Conservation (phyloP, 2,113 vertebrate genomes). For the Anolis sagrei region DNA sequence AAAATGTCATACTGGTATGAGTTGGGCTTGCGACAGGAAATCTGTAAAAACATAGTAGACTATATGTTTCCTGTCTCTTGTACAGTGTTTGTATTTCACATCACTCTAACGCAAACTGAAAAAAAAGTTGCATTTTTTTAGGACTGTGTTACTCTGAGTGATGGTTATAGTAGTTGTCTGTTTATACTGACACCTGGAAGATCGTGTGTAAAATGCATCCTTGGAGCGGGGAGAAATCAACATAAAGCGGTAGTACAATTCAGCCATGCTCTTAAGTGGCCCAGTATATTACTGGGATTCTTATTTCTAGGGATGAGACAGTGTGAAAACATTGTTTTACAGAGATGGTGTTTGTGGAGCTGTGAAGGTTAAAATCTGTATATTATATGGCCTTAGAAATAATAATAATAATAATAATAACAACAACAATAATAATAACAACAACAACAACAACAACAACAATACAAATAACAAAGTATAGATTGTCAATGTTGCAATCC, state of each 20-base stretch:
- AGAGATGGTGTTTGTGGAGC: background rate
- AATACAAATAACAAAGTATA: no score
- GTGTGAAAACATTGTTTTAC: background rate
- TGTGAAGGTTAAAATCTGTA: background rate
- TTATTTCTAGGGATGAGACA: no score
- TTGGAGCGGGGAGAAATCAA: background rate
- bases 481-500: no score
- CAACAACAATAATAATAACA: no score
- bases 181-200: background rate
- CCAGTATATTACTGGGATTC: background rate
- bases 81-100: background rate
- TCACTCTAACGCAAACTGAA: conserved; percentile 1
- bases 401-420: no score
- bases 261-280: background rate
- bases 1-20: background rate
- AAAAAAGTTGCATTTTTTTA: conserved; percentile 1
- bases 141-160: background rate
- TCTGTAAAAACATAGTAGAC: background rate
- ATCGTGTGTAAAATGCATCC: background rate
- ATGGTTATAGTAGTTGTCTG: background rate
- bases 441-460: no score
- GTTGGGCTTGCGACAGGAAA: conserved; percentile 1
- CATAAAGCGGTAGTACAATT: background rate
- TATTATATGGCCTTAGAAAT: background rate
- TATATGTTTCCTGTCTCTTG: background rate